Base-by-base conservation (phyloP, 2,888 invertebrate species). In the Latrodectus elegans region DNA sequence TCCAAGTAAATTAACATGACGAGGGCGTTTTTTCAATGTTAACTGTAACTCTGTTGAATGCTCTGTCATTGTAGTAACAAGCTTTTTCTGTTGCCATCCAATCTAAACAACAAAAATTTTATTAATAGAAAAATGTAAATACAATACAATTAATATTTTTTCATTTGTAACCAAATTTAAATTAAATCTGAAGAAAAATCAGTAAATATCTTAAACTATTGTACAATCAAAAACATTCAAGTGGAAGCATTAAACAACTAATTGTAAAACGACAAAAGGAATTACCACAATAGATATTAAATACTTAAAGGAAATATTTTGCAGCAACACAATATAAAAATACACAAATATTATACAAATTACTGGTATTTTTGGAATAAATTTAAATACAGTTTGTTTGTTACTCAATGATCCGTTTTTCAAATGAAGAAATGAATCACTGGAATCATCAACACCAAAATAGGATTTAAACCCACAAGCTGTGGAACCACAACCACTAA, bases 11-110 rank as follows among this genome's bases (percentile, higher is more conserved):
- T 95, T 95, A 38, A 91, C 90, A 91, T 96, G 96, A 70, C 95
- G 94, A 0, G 97, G 97, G 15, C 96, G 93, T 91, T 96, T 96
- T 92, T 97, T 97, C 70, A 97, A 92, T 0, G 97, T 95, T 70
- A 97, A 92, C 75, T 96, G 94, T 75, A 96, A 95, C 92, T 96
- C 96, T n/a, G 95, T 95, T 17, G 95, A 94, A 88, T 95, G 95
- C 91, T 96, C 96, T 90, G 95, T 95, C 90, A 93, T 90, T 86
- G 95, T 94, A 82, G 95, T 93, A 89, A 95, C 94, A 51, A 97
- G 95, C 90, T 95, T 95, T 91, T 95, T 95, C 82, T 95, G 94
- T 91, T 95, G 95, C 96, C 97, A 97, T 1, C 96, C 96, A 89
- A 96, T 94, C 95, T 95, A 90, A 38, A 91, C 91, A 76, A 26